A percentile compares a stretch with the other conserved stretches of the same genome.
Conservation (phyloP, 1,140 invertebrate genomes). For the Aphaenogaster rudis region DNA sequence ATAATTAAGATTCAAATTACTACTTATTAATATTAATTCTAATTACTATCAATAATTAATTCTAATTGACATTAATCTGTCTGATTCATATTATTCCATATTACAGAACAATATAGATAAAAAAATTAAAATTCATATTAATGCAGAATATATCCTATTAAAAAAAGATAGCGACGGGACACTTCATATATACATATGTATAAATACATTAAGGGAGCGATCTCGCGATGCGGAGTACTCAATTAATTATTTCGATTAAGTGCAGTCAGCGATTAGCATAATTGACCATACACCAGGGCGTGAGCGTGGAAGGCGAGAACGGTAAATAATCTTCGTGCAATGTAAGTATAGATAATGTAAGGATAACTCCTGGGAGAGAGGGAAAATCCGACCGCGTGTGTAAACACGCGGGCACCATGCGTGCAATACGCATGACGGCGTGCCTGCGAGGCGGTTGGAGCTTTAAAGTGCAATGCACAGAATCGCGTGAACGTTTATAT, state of each 20-base stretch:
- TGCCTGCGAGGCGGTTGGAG: constrained; percentile 52
- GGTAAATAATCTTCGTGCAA: constrained; percentile 48
- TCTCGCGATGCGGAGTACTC: constrained; percentile 24
- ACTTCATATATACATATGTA: not conserved
- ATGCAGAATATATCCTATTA: not conserved
- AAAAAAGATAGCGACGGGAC: not conserved
- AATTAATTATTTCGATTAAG: constrained; percentile 59
- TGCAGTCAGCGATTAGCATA: constrained; percentile 44
- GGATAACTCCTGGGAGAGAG: not conserved
- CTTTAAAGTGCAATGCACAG: constrained; percentile 57
- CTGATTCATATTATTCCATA: not conserved
- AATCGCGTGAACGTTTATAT: constrained; percentile 52
- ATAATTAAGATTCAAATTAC: not conserved
- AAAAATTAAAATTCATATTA: not conserved
- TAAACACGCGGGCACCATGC: constrained; percentile 28
- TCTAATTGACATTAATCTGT: not conserved
- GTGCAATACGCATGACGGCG: not conserved
- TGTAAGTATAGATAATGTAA: constrained; percentile 61
- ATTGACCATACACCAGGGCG: constrained; percentile 54
- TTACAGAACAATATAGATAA: not conserved
- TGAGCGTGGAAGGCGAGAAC: constrained; percentile 28
- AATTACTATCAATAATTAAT: not conserved
- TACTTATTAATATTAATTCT: not conserved
- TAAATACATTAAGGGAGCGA: constrained; percentile 13
- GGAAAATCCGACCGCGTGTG: constrained; percentile 35